phyloP scores from a whole-genome alignment of 2,888 invertebrate species.

The Tethea ocularis region DNA sequence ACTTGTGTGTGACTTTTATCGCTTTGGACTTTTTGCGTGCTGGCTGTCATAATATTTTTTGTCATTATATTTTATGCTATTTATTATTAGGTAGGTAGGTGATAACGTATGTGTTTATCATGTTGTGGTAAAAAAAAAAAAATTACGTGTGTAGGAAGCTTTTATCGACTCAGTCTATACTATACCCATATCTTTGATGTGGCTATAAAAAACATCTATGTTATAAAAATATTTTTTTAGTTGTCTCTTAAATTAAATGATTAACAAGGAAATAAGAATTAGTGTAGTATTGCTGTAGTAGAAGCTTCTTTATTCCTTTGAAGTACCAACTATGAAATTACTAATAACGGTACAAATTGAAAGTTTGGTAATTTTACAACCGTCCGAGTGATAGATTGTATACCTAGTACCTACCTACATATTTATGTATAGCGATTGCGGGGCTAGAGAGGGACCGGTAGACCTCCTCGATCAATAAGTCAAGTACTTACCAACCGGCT shows the following conservation, averaged over 20 bases:
- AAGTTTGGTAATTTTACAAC: too few relatives aligned
- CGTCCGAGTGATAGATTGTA: too few relatives aligned
- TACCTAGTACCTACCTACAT: too few relatives aligned
- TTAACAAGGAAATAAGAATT: neutral
- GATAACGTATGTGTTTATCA: constrained; percentile 1
- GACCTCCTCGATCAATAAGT: neutral
- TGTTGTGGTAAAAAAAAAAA: neutral
- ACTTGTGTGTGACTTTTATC: constrained; percentile 49
- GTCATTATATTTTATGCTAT: constrained; percentile 26
- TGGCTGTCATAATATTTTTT: constrained; percentile 35
- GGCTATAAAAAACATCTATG: neutral
- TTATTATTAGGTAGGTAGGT: constrained; percentile 21
- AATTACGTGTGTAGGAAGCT: neutral
- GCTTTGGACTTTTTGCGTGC: constrained; percentile 39
- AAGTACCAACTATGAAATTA: too few relatives aligned
- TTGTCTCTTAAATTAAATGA: too few relatives aligned
- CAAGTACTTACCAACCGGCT: neutral
- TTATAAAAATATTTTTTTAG: too few relatives aligned
- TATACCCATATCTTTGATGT: neutral
- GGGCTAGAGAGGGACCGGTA: neutral
- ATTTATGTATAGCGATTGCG: neutral
- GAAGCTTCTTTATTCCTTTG: too few relatives aligned
- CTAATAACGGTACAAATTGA: too few relatives aligned
- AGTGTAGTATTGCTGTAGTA: too few relatives aligned
- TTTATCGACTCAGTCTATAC: neutral